These are phyloP conservation scores for Heloderma charlesbogerti DNA, from an alignment of 2,113 vertebrate genomes.

Conservation along the genomic window DNA sequence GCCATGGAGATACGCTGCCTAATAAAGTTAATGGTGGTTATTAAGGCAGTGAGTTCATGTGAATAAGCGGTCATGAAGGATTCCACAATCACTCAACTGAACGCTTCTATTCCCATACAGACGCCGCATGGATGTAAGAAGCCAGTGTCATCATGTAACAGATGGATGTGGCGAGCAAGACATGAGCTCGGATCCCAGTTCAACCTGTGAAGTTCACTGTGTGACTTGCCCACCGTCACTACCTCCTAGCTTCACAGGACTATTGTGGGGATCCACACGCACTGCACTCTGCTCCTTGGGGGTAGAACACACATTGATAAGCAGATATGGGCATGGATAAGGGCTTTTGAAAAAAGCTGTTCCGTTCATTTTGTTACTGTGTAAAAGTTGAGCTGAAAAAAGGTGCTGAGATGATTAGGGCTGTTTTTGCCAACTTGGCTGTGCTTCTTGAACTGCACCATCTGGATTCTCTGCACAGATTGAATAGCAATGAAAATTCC, in stretches of 20 bases:
- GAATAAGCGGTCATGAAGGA: not conserved
- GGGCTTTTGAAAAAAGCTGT: not conserved
- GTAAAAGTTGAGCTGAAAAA: slow-evolving; percentile 18
- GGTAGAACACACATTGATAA: not conserved
- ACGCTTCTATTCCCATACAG: not conserved
- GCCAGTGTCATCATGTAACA: not conserved
- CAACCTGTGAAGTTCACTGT: not conserved
- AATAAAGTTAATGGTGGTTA: not conserved
- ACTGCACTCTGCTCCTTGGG: not conserved
- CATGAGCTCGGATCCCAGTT: not conserved
- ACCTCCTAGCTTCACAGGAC: not conserved
- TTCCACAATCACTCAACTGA: not conserved
- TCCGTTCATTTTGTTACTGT: not conserved
- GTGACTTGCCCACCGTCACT: too few relatives aligned
- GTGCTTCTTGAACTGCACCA: slow-evolving; percentile 35
- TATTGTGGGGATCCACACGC: not conserved
- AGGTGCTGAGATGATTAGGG: not conserved
- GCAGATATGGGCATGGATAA: not conserved
- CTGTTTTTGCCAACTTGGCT: not conserved
- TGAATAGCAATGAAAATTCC: not conserved
- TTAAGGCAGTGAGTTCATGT: not conserved
- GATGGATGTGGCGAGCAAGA: not conserved
- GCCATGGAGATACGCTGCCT: not conserved
- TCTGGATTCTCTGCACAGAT: slow-evolving; percentile 2
- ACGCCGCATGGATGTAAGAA: not conserved